Evolutionary conservation across 2,113 vertebrate species (phyloP).

Genomic region (mouse (Mus musculus)): GRCm39 chr16:67653001-67653500

Average conservation of each 20-base stretch:
- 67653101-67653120: slow-evolving; percentile 60
- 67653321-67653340: slow-evolving; percentile 46
- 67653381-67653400: not conserved
- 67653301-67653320: slow-evolving; percentile 41
- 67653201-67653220: slow-evolving; percentile 63
- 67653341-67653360: not conserved
- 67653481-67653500: not conserved
- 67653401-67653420: not conserved
- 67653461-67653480: not conserved
- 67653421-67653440: slow-evolving; percentile 8
- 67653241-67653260: slow-evolving; percentile 65
- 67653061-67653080: slow-evolving; percentile 81
- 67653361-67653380: not conserved
- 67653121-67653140: slow-evolving; percentile 76
- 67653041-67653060: slow-evolving; percentile 81
- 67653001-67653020: slow-evolving; percentile 79
- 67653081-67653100: slow-evolving; percentile 73
- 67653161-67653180: slow-evolving; percentile 79
- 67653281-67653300: slow-evolving; percentile 5
- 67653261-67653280: slow-evolving; percentile 62
- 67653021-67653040: slow-evolving; percentile 83
- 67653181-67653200: slow-evolving; percentile 72
- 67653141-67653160: slow-evolving; percentile 80
- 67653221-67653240: slow-evolving; percentile 68
- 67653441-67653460: not conserved